A percentile compares a stretch with the other conserved stretches of the same genome.
These are phyloP conservation scores for Globodera rostochiensis DNA, from an alignment of 1,140 invertebrate species.

Conservation along the genomic window DNA sequence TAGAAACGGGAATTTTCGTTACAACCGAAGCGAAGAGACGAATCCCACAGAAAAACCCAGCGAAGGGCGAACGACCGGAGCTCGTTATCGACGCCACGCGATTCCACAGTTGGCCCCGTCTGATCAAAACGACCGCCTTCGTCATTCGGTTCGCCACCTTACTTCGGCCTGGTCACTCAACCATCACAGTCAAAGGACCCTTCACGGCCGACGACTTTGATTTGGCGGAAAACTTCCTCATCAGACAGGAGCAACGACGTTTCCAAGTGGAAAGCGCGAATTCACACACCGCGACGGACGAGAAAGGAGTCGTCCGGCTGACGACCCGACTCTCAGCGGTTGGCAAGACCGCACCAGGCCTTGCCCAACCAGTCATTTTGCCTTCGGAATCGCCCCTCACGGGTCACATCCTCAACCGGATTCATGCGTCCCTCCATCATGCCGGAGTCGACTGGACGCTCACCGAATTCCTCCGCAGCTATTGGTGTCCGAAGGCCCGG, in stretches of 20 bases:
- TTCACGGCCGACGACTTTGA: not conserved
- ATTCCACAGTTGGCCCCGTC: constrained; percentile 6
- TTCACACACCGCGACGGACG: not conserved
- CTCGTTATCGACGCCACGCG: not conserved
- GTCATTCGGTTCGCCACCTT: not conserved
- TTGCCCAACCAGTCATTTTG: not conserved
- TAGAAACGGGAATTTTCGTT: not conserved
- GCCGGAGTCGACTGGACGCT: constrained; percentile 20
- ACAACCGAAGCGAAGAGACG: not conserved
- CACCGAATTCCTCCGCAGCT: constrained; percentile 10
- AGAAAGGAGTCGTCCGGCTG: not conserved
- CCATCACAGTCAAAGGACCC: not conserved
- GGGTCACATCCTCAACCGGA: not conserved
- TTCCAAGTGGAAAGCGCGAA: not conserved
- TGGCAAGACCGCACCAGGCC: not conserved
- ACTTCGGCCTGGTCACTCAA: not conserved
- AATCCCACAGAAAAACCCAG: too few relatives aligned
- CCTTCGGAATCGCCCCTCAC: not conserved
- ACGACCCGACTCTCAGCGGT: not conserved
- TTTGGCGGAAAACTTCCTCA: not conserved
- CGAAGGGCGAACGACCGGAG: not conserved
- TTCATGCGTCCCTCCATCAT: constrained; percentile 9
- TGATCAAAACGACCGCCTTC: not conserved
- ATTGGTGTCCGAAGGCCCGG: constrained; percentile 19
- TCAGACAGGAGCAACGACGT: not conserved